Evolutionary conservation across 2,797 vertebrate species (phyloP).

Genomic region (Cacajao melanocephalus): DNA sequence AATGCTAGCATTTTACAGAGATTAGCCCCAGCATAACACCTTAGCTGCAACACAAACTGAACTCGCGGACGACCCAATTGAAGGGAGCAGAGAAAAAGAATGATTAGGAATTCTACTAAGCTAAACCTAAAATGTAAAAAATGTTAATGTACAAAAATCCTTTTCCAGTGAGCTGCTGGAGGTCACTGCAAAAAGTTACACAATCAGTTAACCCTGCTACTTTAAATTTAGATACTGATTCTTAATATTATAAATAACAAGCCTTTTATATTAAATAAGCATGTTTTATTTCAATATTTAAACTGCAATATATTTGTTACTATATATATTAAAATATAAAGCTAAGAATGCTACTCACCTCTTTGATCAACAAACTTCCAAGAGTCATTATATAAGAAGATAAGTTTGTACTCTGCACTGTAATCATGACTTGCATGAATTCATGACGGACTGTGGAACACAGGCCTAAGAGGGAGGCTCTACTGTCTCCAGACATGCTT

Average conservation of each 20-base stretch:
- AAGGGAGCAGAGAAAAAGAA: conserved; percentile 63
- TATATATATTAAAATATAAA: not conserved
- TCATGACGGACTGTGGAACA: not conserved
- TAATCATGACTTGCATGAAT: not conserved
- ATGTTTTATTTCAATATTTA: not conserved
- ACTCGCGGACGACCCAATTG: conserved; percentile 57
- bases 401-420: not conserved
- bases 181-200: not conserved
- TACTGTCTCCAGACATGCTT: not conserved
- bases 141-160: conserved; percentile 31
- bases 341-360: not conserved
- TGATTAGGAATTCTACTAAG: not conserved
- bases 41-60: conserved; percentile 69
- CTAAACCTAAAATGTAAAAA: conserved; percentile 50
- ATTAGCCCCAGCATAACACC: conserved; percentile 84
- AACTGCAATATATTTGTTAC: not conserved
- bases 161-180: conserved; percentile 30
- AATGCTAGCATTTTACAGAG: conserved; percentile 83
- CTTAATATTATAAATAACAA: not conserved
- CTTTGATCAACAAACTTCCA: not conserved
- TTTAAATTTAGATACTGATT: not conserved
- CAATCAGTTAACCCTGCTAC: not conserved
- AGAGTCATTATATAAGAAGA: not conserved
- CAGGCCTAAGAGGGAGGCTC: not conserved
- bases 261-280: not conserved